Base-by-base conservation (phyloP, 2,113 vertebrate genomes). In the Eulemur rufifrons region DNA sequence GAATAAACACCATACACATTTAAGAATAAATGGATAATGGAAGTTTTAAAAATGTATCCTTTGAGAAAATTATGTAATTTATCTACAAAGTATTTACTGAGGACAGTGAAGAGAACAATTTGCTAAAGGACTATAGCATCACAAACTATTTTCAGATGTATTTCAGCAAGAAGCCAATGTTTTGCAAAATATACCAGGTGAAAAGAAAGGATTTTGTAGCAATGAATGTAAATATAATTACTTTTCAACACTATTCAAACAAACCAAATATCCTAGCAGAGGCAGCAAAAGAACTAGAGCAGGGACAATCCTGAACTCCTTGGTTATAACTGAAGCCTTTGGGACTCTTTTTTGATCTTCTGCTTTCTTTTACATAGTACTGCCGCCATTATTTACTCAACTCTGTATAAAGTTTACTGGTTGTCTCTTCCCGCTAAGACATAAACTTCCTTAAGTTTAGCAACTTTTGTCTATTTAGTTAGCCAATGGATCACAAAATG, bases 221-320 rank as follows among this genome's bases (percentile, higher is more conserved):
- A 64, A 59, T 64, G 9, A 71, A 64, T 66, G 23, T 3, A 77
- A 77, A 71, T 34, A 66, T 17, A 74, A 63, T 27, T 77, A 76
- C 21, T 66, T 86, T 78, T 78, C 17, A 50, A 50, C 9, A 27
- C 34, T 54, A 5, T 63, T 76, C 9, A 77, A 45, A 3, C 47
- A 74, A 69, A 77, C 20, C 11, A 77, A 86, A 73, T 1, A 45
- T 37, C 3, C 7, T 8, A 39, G 5, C 8, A 56, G 6, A 64
- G 14, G 7, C 20, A 83, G 21, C 17, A 64, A 29, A 27, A 78
- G 32, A 45, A 78, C 10, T 50, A 32, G 4, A 10, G 2, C 6
- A 25, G 6, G 47, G 25, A 1, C 9, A 37, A 63, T 0, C 21
- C 0, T 4, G 5, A 90, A 77, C 5, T 52, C 2, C 2, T 2